Conservation (phyloP, 1,140 invertebrate genomes). For the Pectinophora gossypiella region DNA sequence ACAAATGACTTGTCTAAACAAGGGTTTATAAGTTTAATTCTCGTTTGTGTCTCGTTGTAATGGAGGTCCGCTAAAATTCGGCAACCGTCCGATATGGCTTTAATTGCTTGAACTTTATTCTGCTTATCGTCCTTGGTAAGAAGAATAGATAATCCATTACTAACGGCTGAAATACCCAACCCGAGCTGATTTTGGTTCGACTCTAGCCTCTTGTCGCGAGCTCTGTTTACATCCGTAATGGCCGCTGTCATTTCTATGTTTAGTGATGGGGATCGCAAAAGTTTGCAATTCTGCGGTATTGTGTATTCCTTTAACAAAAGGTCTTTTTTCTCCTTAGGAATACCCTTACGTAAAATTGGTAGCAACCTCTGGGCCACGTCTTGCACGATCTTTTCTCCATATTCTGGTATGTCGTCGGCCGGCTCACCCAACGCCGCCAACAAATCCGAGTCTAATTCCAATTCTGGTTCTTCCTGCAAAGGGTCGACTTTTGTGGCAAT, state of each 20-base stretch:
- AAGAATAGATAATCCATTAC: slow-evolving; percentile 10
- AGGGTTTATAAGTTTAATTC: slow-evolving; percentile 21
- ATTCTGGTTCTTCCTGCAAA: too few species aligned
- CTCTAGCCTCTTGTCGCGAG: slow-evolving; percentile 18
- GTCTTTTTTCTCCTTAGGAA: slow-evolving; percentile 14
- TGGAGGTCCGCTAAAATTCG: slow-evolving; percentile 22
- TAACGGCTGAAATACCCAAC: slow-evolving; percentile 14
- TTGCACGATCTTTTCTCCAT: too few species aligned
- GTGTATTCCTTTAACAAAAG: slow-evolving; percentile 16
- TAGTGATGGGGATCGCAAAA: slow-evolving; percentile 19
- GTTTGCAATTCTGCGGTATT: slow-evolving; percentile 16
- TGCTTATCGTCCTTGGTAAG: slow-evolving; percentile 10
- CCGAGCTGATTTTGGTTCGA: slow-evolving; percentile 23
- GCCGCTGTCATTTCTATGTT: slow-evolving; percentile 22
- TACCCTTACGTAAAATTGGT: slow-evolving; percentile 18
- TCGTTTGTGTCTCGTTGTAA: slow-evolving; percentile 7
- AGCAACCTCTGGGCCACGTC: too few species aligned
- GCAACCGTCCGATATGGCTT: slow-evolving; percentile 16
- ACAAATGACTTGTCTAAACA: slow-evolving; percentile 18
- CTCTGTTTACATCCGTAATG: slow-evolving; percentile 12
- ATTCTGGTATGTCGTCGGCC: too few species aligned
- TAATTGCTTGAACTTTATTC: slow-evolving; percentile 12
- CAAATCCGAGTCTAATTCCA: too few species aligned
- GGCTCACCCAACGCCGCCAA: too few species aligned
- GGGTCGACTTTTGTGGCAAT: too few species aligned